phyloP scores from a whole-genome alignment of 1,140 invertebrate species.

The Solenopsis invicta region DNA sequence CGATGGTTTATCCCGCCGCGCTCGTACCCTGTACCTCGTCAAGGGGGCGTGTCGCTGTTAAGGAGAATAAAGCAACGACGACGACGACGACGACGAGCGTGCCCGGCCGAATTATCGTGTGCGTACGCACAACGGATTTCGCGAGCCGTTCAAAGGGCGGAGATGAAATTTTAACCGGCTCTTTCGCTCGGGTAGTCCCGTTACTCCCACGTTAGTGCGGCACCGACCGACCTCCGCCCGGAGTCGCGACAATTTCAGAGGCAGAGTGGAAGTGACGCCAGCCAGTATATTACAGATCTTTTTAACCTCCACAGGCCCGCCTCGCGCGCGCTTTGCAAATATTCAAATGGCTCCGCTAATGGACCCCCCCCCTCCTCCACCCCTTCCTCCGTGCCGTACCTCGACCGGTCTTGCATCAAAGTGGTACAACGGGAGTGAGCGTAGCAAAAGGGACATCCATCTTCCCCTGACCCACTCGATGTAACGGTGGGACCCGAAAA shows the following conservation, averaged over 20 bases:
- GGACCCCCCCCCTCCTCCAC: slow-evolving; percentile 75
- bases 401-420: slow-evolving; percentile 83
- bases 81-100: neutral
- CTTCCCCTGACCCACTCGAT: slow-evolving; percentile 80
- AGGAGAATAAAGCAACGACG: slow-evolving; percentile 15
- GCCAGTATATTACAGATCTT: slow-evolving; percentile 84
- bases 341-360: slow-evolving; percentile 86
- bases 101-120: slow-evolving; percentile 64
- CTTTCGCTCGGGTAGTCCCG: slow-evolving; percentile 73
- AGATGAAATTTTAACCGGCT: slow-evolving; percentile 80
- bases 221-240: slow-evolving; percentile 59
- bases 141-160: slow-evolving; percentile 51
- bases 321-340: slow-evolving; percentile 86
- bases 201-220: slow-evolving; percentile 71
- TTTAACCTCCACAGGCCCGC: slow-evolving; percentile 81
- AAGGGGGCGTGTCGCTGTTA: slow-evolving; percentile 43
- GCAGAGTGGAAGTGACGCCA: slow-evolving; percentile 82
- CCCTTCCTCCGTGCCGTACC: slow-evolving; percentile 35
- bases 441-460: slow-evolving; percentile 81
- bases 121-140: slow-evolving; percentile 56
- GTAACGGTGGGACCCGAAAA: slow-evolving; percentile 81
- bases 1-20: neutral
- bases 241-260: slow-evolving; percentile 81
- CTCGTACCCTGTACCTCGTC: neutral
- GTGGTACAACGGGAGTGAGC: slow-evolving; percentile 78